These are phyloP conservation scores for Vanessa atalanta DNA, from an alignment of 1,140 invertebrate genomes.

Conservation along the genomic window DNA sequence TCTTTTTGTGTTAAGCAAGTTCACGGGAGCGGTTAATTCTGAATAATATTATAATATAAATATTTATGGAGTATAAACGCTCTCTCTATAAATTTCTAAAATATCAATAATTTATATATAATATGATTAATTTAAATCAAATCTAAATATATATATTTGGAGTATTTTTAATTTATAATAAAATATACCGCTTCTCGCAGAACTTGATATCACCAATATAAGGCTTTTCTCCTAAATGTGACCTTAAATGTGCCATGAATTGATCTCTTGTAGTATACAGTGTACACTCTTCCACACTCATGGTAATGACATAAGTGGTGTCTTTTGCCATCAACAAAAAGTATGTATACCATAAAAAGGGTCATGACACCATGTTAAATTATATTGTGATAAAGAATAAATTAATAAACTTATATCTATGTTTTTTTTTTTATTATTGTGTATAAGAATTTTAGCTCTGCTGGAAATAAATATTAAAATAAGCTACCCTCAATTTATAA, in stretches of 20 bases:
- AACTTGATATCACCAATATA: neutral
- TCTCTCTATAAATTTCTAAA: no score
- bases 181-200: constrained; percentile 10
- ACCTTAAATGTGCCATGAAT: neutral
- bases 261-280: constrained; percentile 4
- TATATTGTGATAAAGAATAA: neutral
- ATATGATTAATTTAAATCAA: no score
- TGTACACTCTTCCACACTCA: neutral
- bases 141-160: no score
- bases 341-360: neutral
- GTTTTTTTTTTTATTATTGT: no score
- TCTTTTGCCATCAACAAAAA: constrained; percentile 8
- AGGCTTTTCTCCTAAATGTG: constrained; percentile 13
- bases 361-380: neutral
- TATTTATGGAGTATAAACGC: no score
- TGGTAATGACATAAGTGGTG: constrained; percentile 1
- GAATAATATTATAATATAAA: no score
- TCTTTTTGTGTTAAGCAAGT: neutral
- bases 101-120: no score
- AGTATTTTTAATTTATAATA: no score
- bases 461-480: no score
- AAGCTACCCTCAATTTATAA: no score
- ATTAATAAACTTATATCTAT: no score
- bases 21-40: constrained; percentile 5
- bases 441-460: no score